These are phyloP conservation scores for Carapus acus DNA, from an alignment of 2,797 vertebrate species.

Conservation along the genomic window DNA sequence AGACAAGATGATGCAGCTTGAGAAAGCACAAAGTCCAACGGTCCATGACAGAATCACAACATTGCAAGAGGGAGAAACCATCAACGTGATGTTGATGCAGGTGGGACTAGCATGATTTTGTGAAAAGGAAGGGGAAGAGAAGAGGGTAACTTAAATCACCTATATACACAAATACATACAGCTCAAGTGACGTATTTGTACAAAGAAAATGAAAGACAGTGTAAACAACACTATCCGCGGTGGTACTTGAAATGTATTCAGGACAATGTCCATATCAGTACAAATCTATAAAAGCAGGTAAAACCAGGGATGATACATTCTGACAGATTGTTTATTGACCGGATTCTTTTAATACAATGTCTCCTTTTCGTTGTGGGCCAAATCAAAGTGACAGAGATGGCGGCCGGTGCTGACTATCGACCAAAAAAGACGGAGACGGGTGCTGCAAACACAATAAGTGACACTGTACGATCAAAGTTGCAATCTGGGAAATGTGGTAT, in stretches of 20 bases:
- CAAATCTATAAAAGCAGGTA: no score
- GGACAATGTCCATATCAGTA: no score
- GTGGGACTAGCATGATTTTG: no score
- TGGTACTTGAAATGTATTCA: no score
- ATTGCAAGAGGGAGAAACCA: no score
- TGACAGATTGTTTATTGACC: no score
- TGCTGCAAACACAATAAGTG: slow-evolving; percentile 15
- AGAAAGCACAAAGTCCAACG: slow-evolving; percentile 4
- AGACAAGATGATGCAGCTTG: neutral
- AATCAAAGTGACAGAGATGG: neutral
- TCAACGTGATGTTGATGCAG: no score
- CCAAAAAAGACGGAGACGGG: neutral
- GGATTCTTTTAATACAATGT: neutral
- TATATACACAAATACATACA: slow-evolving; percentile 15
- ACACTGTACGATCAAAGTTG: slow-evolving; percentile 14
- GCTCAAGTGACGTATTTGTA: slow-evolving; percentile 15
- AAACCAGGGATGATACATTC: no score
- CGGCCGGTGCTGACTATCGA: neutral
- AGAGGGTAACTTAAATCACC: neutral
- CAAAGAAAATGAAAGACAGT: neutral
- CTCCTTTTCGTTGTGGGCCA: slow-evolving; percentile 1
- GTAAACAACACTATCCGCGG: no score
- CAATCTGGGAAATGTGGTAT: slow-evolving; percentile 6
- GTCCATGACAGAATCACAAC: neutral
- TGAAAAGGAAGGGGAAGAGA: no score